phyloP scores from a whole-genome alignment of 2,888 invertebrate species.

The Drosophila eohydei region DNA sequence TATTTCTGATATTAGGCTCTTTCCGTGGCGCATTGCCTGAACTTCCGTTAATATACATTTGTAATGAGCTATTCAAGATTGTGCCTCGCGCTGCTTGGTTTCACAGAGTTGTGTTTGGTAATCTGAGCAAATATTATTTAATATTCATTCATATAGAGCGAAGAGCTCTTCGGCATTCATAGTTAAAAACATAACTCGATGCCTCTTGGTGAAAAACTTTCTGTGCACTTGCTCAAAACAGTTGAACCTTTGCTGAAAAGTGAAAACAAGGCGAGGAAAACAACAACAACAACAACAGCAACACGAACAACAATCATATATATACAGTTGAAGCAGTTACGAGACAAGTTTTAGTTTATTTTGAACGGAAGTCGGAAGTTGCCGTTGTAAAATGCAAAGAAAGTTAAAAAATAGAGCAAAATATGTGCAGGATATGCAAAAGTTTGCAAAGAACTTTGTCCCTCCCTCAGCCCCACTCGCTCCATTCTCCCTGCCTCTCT shows the following conservation, averaged over 20 bases:
- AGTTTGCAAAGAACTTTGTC: conserved; percentile 60
- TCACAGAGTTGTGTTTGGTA: not conserved
- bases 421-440: conserved; percentile 78
- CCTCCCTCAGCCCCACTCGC: not conserved
- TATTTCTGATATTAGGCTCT: not conserved
- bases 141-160: not conserved
- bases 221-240: conserved; percentile 40
- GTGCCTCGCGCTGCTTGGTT: not conserved
- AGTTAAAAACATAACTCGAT: conserved; percentile 2
- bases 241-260: conserved; percentile 51
- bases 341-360: conserved; percentile 60
- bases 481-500: conserved; percentile 11
- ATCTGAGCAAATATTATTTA: conserved; percentile 1
- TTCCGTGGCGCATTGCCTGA: not conserved
- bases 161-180: not conserved
- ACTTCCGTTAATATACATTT: not conserved
- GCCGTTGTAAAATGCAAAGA: conserved; percentile 72
- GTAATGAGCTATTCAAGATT: not conserved
- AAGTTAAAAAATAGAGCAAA: conserved; percentile 19
- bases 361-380: conserved; percentile 76
- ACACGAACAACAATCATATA: conserved; percentile 22
- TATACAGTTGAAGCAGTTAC: conserved; percentile 23
- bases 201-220: conserved; percentile 52
- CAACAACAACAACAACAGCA: conserved; percentile 23
- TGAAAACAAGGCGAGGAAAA: conserved; percentile 51